Percentiles rank a stretch among this genome's conserved stretches.
Conservation (phyloP, 2,888 invertebrate genomes). For the Acrobasis consociella region DNA sequence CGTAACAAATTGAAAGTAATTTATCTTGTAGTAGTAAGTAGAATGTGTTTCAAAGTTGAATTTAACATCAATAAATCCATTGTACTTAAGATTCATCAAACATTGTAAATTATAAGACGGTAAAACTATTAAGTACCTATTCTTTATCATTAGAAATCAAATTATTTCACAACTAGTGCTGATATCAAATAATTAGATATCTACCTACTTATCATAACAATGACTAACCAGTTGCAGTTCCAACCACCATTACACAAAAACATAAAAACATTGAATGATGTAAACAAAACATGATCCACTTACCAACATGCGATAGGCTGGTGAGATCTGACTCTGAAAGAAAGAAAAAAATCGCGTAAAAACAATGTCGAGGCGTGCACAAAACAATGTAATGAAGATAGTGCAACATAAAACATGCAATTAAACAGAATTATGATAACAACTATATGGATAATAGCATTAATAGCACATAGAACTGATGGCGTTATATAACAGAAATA, state of each 20-base stretch:
- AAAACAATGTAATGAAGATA: slow-evolving; percentile 34
- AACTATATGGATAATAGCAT: not conserved
- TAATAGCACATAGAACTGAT: not conserved
- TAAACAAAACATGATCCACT: slow-evolving; percentile 56
- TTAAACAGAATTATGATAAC: slow-evolving; percentile 12
- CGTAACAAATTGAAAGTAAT: too few relatives aligned
- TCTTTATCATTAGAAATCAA: too few relatives aligned
- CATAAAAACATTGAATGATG: slow-evolving; percentile 19
- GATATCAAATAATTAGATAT: too few relatives aligned
- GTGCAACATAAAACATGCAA: slow-evolving; percentile 23
- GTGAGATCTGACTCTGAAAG: slow-evolving; percentile 86
- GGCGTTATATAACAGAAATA: not conserved
- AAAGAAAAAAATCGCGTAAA: slow-evolving; percentile 63
- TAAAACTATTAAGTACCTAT: too few relatives aligned
- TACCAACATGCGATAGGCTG: slow-evolving; percentile 85
- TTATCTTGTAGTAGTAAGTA: too few relatives aligned
- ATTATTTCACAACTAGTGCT: too few relatives aligned
- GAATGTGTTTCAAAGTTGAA: too few relatives aligned
- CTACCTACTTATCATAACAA: too few relatives aligned
- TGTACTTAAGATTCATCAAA: too few relatives aligned
- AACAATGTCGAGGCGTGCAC: slow-evolving; percentile 49
- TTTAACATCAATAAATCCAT: too few relatives aligned
- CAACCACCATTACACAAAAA: slow-evolving; percentile 22
- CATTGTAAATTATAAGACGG: too few relatives aligned
- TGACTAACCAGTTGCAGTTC: not conserved